phyloP scores from a whole-genome alignment of 2,797 vertebrate species.

The Iguana delicatissima region DNA sequence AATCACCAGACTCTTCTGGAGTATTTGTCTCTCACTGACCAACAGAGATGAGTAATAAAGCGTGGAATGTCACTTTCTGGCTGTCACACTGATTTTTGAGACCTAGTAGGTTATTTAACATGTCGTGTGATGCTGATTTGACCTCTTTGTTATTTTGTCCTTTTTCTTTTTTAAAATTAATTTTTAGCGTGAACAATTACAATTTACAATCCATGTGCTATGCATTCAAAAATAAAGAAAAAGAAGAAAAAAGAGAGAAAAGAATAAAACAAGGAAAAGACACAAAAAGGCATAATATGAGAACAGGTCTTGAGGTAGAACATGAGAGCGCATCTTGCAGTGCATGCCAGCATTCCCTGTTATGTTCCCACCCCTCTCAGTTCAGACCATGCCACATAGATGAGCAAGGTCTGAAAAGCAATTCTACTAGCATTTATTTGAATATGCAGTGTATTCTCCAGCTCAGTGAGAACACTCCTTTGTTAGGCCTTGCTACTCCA shows the following conservation, averaged over 20 bases:
- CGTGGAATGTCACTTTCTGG: conserved; percentile 21
- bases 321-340: background rate
- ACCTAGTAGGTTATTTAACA: background rate
- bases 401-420: background rate
- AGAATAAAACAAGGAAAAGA: no score
- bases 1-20: background rate
- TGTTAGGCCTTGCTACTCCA: background rate
- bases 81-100: background rate
- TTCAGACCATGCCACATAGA: background rate
- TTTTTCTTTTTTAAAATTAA: background rate
- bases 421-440: background rate
- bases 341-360: background rate
- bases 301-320: no score
- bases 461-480: background rate
- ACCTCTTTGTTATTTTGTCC: conserved; percentile 68
- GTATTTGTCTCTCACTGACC: background rate
- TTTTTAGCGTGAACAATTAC: no score
- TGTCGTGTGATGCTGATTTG: conserved; percentile 46
- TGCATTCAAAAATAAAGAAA: no score
- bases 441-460: background rate
- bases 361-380: background rate
- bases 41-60: conserved; percentile 12
- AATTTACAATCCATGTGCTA: no score
- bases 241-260: no score
- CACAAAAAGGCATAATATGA: no score